Percentiles rank a stretch among this genome's conserved stretches.
Evolutionary conservation across 1,140 invertebrate genomes (phyloP).

Genomic region (Druon quercuslanigerum): DNA sequence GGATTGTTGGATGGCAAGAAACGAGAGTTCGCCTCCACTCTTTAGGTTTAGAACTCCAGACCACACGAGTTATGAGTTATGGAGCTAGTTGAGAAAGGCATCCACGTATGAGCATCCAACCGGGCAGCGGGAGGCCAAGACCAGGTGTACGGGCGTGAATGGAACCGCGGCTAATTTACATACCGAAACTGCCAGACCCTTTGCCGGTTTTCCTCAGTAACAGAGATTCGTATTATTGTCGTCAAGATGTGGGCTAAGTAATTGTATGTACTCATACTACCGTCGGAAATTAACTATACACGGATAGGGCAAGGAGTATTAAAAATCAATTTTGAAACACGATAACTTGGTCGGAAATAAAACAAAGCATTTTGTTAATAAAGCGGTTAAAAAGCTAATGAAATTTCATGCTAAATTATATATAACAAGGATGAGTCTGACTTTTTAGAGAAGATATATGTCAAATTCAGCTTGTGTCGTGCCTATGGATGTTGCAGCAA

Average conservation of each 20-base stretch:
- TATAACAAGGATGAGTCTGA: no score
- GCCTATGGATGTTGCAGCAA: no score
- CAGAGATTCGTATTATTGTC: conserved; percentile 32
- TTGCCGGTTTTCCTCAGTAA: conserved; percentile 27
- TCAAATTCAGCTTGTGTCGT: no score
- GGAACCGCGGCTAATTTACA: conserved; percentile 44
- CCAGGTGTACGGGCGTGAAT: conserved; percentile 43
- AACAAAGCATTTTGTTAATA: no score
- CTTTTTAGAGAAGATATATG: no score
- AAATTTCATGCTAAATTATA: no score
- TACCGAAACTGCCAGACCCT: conserved; percentile 38
- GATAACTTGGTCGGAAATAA: no score
- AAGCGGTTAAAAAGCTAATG: no score
- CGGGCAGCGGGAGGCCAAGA: conserved; percentile 35
- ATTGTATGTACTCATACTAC: no score
- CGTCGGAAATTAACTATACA: no score
- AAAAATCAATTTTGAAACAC: no score
- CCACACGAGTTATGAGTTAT: conserved; percentile 37
- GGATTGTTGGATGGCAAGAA: conserved; percentile 6
- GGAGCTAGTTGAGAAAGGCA: conserved; percentile 41
- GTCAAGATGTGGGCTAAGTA: conserved; percentile 16
- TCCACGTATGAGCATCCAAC: conserved; percentile 38
- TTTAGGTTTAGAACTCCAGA: neutral
- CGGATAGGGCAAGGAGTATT: no score
- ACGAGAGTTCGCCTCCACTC: conserved; percentile 10